These are phyloP conservation scores for Dryobota labecula DNA, from an alignment of 2,888 invertebrate species.

Conservation along the genomic window DNA sequence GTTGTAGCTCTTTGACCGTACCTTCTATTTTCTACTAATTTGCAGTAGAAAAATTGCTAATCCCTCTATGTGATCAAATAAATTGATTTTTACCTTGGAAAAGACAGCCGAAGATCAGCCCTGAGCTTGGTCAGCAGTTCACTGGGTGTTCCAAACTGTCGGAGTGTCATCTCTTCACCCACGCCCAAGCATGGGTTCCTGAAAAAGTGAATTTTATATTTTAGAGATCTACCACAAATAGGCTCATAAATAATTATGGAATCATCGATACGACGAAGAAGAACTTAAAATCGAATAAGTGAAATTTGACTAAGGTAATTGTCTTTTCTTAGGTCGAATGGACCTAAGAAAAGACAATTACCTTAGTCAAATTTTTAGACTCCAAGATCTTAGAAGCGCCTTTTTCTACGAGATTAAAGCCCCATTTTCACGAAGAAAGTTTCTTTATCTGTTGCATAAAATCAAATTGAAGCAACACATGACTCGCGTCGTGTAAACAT, in stretches of 20 bases:
- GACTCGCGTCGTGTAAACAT: too few relatives aligned
- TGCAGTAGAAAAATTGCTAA: too few relatives aligned
- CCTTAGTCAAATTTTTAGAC: too few relatives aligned
- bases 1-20: too few relatives aligned
- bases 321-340: too few relatives aligned
- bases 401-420: neutral
- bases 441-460: neutral
- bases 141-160: conserved; percentile 96
- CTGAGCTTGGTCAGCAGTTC: conserved; percentile 96
- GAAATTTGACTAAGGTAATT: too few relatives aligned
- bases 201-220: conserved; percentile 34
- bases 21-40: too few relatives aligned
- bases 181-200: conserved; percentile 93
- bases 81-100: conserved; percentile 94
- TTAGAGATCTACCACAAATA: neutral
- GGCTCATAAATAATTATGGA: neutral
- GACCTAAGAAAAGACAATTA: too few relatives aligned
- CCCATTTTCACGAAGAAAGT: neutral
- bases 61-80: too few relatives aligned
- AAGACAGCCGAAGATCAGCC: conserved; percentile 96
- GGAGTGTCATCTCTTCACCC: conserved; percentile 95
- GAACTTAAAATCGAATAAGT: neutral
- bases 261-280: neutral
- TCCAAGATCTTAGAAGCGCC: too few relatives aligned
- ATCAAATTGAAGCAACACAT: neutral